Evolutionary conservation across 35 echinoderm and acorn worm species (phyloP).

Genomic region (Lytechinus variegatus): DNA sequence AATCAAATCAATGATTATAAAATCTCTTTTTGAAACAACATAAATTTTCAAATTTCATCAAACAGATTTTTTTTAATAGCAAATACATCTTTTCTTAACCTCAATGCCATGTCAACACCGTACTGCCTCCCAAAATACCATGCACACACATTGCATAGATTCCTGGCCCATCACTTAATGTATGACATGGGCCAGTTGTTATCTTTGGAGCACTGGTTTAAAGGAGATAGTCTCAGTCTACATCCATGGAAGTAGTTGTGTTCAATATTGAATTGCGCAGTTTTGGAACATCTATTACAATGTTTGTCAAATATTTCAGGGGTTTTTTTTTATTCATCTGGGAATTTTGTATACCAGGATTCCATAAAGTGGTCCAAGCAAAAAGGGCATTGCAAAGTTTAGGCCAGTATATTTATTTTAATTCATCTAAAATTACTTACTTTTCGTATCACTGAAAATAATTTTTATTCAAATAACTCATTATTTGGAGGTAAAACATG

Average conservation of each 20-base stretch:
- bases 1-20: background rate
- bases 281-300: too few relatives aligned
- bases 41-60: background rate
- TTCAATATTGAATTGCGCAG: background rate
- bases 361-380: too few relatives aligned
- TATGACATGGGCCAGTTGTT: background rate
- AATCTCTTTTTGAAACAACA: background rate
- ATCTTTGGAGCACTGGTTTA: background rate
- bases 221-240: background rate
- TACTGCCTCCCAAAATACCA: background rate
- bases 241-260: background rate
- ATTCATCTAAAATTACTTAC: too few relatives aligned
- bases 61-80: background rate
- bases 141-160: background rate
- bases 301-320: background rate
- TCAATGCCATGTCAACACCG: background rate
- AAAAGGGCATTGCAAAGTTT: too few relatives aligned
- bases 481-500: too few relatives aligned
- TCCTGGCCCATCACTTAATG: constrained; percentile 5
- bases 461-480: too few relatives aligned
- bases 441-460: too few relatives aligned
- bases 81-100: background rate
- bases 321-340: too few relatives aligned
- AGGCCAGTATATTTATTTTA: too few relatives aligned
- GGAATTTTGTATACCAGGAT: too few relatives aligned